phyloP scores from a whole-genome alignment of 2,113 vertebrate genomes.

The Tamias sibiricus region DNA sequence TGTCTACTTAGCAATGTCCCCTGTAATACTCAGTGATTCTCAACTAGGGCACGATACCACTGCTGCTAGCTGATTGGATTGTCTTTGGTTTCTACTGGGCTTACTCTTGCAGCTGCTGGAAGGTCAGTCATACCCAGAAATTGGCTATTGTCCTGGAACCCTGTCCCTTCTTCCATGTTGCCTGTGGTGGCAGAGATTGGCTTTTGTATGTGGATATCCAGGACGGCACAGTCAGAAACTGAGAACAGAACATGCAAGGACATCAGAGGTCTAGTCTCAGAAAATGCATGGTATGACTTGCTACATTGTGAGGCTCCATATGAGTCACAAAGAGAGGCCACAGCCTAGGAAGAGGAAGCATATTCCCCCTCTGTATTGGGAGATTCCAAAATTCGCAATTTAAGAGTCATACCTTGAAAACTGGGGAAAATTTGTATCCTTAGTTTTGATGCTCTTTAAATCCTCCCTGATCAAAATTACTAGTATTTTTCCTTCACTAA shows the following conservation, averaged over 20 bases:
- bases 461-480: not conserved
- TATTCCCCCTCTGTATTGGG: not conserved
- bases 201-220: not conserved
- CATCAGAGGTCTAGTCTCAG: not conserved
- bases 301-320: not conserved
- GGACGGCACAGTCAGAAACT: not conserved
- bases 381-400: not conserved
- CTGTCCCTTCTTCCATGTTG: rapidly evolving
- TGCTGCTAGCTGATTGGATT: not conserved
- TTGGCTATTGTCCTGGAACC: not conserved
- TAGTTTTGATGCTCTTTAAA: not conserved
- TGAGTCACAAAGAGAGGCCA: not conserved
- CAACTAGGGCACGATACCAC: not conserved
- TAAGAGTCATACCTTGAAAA: not conserved
- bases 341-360: not conserved
- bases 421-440: not conserved
- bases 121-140: not conserved
- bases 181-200: not conserved
- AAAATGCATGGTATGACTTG: not conserved
- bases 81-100: not conserved
- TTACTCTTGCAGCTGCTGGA: not conserved
- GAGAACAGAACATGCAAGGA: not conserved
- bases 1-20: not conserved
- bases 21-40: not conserved
- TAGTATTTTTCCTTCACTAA: not conserved